Percentiles rank a stretch among this genome's conserved stretches.
Evolutionary conservation across 2,797 vertebrate species (phyloP).

Genomic region (Muscicapa striata): DNA sequence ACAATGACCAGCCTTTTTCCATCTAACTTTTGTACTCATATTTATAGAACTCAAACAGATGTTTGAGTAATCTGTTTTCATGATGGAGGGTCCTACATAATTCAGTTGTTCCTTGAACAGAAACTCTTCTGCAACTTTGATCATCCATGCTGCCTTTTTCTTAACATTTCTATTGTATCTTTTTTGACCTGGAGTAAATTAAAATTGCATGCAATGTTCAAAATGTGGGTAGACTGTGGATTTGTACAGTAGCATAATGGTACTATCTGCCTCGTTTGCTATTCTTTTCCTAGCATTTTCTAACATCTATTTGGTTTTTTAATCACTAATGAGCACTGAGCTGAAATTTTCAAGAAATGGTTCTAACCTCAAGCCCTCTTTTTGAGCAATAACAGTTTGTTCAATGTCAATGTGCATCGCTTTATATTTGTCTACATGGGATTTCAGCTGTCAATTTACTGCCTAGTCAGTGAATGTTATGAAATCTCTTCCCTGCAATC

Average conservation of each 20-base stretch:
- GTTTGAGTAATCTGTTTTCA: slow-evolving; percentile 13
- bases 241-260: neutral
- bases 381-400: neutral
- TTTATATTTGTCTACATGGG: neutral
- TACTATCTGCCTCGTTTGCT: neutral
- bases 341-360: neutral
- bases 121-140: slow-evolving; percentile 22
- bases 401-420: neutral
- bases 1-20: neutral
- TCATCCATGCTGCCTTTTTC: neutral
- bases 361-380: neutral
- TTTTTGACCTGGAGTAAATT: slow-evolving; percentile 3
- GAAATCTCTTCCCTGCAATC: neutral
- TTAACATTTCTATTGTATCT: neutral
- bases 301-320: neutral
- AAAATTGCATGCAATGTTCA: neutral
- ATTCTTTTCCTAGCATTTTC: neutral
- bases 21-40: neutral
- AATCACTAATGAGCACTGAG: neutral
- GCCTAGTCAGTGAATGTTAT: neutral
- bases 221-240: neutral
- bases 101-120: slow-evolving; percentile 6
- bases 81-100: slow-evolving; percentile 13
- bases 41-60: slow-evolving; percentile 13
- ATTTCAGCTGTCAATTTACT: neutral